Percentiles rank a stretch among this genome's conserved stretches.
Evolutionary conservation across 2,113 vertebrate genomes (phyloP).

Genomic region (Anolis sagrei): DNA sequence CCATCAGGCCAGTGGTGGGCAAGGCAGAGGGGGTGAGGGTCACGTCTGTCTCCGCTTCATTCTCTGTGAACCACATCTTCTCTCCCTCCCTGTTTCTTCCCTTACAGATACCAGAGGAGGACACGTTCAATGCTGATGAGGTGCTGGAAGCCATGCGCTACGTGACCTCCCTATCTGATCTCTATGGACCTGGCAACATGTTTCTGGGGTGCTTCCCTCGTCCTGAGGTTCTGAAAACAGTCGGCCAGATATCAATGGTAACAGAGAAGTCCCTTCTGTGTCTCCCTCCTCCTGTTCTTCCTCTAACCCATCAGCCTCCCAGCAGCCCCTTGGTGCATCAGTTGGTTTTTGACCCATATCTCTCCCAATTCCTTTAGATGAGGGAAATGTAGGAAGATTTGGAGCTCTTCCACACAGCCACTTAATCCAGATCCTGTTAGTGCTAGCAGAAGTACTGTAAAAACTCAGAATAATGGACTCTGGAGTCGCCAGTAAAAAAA

Average conservation of each 20-base stretch:
- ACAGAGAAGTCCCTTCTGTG: too few species aligned
- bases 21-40: too few species aligned
- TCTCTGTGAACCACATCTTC: not conserved
- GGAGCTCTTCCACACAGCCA: too few species aligned
- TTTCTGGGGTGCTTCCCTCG: slow-evolving; percentile 31
- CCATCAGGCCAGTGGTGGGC: not conserved
- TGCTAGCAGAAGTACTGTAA: too few species aligned
- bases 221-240: not conserved
- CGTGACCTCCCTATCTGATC: accelerated
- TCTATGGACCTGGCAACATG: not conserved
- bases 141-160: not conserved
- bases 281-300: not conserved
- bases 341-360: too few species aligned
- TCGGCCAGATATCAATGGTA: not conserved
- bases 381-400: too few species aligned
- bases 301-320: not conserved
- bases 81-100: not conserved
- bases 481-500: too few species aligned
- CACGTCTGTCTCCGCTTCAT: too few species aligned
- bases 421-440: too few species aligned
- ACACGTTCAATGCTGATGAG: slow-evolving; percentile 45
- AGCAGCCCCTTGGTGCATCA: not conserved
- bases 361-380: not conserved
- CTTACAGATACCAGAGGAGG: slow-evolving; percentile 64
- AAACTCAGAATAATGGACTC: too few species aligned